These are phyloP conservation scores for Equus przewalskii DNA, from an alignment of 2,113 vertebrate species.

Conservation along the genomic window DNA sequence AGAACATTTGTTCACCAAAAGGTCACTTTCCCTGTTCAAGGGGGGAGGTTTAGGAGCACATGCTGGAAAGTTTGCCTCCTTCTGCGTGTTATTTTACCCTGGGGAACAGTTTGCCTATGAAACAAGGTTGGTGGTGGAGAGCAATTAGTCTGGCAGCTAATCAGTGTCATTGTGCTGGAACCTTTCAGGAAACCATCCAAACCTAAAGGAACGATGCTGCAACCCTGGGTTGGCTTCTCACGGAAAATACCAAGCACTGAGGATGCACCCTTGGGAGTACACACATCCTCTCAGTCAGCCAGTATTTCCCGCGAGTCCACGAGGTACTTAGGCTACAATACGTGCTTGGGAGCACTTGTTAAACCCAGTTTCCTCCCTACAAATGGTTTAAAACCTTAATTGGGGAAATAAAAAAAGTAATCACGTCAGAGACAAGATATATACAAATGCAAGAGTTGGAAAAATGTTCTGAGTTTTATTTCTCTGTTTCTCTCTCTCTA, in stretches of 20 bases:
- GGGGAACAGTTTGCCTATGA: conserved; percentile 68
- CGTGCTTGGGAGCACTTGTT: not conserved
- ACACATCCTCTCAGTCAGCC: not conserved
- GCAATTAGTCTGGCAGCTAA: conserved; percentile 84
- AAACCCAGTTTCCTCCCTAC: not conserved
- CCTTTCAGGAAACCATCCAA: conserved; percentile 77
- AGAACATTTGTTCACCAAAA: conserved; percentile 87
- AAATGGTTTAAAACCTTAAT: conserved; percentile 24
- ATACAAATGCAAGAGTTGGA: not conserved
- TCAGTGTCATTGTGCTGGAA: conserved; percentile 77
- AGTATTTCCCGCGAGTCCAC: not conserved
- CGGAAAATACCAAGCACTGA: not conserved
- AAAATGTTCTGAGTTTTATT: not conserved
- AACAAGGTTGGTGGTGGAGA: conserved; percentile 65
- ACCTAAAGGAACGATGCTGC: conserved; percentile 73
- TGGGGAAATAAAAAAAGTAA: conserved; percentile 18
- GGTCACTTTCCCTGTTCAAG: conserved; percentile 77
- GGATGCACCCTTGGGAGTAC: not conserved
- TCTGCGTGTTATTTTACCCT: conserved; percentile 83
- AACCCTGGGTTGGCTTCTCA: conserved; percentile 53
- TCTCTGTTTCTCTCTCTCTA: not conserved
- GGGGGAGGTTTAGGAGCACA: conserved; percentile 78
- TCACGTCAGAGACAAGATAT: not conserved
- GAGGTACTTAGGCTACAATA: not conserved
- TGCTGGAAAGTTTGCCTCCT: conserved; percentile 83